Evolutionary conservation across 1,140 invertebrate genomes (phyloP), one percentile per base, ranked within the genome.

Genomic region (Drosophila prosaltans): DNA sequence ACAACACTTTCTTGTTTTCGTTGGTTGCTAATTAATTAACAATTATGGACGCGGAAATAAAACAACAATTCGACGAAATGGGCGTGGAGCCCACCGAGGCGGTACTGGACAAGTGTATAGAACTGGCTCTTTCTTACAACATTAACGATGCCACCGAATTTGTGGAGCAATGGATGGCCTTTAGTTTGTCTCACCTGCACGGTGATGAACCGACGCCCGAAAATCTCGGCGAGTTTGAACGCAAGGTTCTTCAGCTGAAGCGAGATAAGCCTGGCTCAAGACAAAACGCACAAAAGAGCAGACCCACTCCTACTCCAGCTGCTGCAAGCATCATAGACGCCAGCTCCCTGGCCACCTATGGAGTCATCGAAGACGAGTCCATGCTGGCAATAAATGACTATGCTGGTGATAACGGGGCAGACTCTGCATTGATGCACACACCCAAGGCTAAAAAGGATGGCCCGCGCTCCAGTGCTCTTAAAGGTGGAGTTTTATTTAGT

Each of bases 121-220:
- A 93, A 85, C 92, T 95, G 73, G 95, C 95, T 78, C 85, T 93
- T 68, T 91, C 92, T 60, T 94, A 95, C 74, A 92, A 93, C 82
- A 89, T 95, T n/a, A 68, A 76, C 54, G 94, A 94, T 67, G 94
- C 95, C 59, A 94, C 95, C 85, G 94, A 94, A 82, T 94, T 95
- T 75, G 94, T 94, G 64, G 95, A 95, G 81, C 93, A 94, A 92
- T 95, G 95, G 95, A 94, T 94, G 93, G 95, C 95, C 10, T 95
- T 94, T 74, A 94, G 94, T 75, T 91, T 95, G 65, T 95, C 95
- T 10, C 84, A 94, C 84, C 92, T 94, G 64, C 93, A 94, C 65
- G 94, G 94, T 16, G 93, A 93, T 0, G 91, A 94, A 30, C 95
- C 95, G 21, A 94, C 93, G 57, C 62, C 93, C 21, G 93, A 94